phyloP scores from a whole-genome alignment of 2,888 invertebrate genomes.

The Dasypolia templi region DNA sequence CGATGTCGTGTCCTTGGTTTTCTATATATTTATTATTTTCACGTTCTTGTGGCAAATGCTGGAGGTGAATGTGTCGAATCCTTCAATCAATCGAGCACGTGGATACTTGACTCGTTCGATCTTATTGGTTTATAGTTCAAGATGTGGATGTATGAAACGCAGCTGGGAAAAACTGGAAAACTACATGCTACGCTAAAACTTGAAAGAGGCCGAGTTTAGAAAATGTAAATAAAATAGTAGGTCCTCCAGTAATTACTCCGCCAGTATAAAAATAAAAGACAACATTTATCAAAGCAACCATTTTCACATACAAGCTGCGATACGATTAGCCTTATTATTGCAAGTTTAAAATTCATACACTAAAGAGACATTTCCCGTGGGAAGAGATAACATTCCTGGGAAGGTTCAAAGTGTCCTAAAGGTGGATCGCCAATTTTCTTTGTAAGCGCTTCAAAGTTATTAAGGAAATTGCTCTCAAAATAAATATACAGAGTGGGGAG shows the following conservation, averaged over 20 bases:
- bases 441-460: constrained; percentile 78
- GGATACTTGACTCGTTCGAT: not conserved
- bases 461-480: constrained; percentile 81
- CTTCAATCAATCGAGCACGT: constrained; percentile 16
- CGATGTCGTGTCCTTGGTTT: constrained; percentile 2
- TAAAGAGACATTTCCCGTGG: constrained; percentile 67
- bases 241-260: too few species aligned
- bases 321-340: constrained; percentile 52
- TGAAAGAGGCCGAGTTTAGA: not conserved
- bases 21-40: constrained; percentile 17
- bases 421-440: constrained; percentile 80
- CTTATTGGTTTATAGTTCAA: constrained; percentile 5
- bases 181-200: constrained; percentile 1
- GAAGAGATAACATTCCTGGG: constrained; percentile 68
- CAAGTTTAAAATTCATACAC: constrained; percentile 57
- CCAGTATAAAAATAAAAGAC: not conserved
- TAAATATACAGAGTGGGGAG: constrained; percentile 73
- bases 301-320: constrained; percentile 35
- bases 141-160: constrained; percentile 1
- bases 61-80: not conserved
- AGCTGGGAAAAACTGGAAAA: constrained; percentile 4
- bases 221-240: constrained; percentile 13
- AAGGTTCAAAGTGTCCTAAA: constrained; percentile 78
- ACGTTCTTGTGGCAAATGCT: not conserved
- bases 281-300: constrained; percentile 7